Base-by-base conservation (phyloP, 2,113 vertebrate species). In the Ailuropoda melanoleuca region DNA sequence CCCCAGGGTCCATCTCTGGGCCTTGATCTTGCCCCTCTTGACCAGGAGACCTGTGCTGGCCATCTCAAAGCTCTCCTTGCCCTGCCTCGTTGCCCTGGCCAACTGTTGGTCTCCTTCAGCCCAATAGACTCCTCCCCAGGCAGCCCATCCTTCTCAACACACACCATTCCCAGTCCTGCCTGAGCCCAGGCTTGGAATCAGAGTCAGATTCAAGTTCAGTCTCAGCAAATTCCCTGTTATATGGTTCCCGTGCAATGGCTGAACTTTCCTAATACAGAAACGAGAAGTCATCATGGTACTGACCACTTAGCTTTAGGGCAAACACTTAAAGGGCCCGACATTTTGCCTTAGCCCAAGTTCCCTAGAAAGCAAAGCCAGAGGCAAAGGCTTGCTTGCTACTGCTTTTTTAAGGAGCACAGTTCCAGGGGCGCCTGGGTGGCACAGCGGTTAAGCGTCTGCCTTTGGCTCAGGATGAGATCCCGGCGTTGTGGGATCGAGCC, bases 261-360 rank as follows among this genome's bases (percentile, higher is more conserved):
- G 46, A 14, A 6, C 10, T 64, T 48, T 50, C 46, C 46, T 15
- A 29, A 10, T 5, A 4, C 21, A 74, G 64, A 81, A 34, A 26
- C 2, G 14, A 55, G 39, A 31, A 21, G 11, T 7, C 8, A 48
- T 48, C 3, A 0, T 0, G 2, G 50, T 19, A 26, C 14, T 11
- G 14, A 8, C 39, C 0, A 17, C n/a, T 13, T 34, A 6, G 66
- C n/a, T 60, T 43, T 48, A 80, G 43, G 37, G 17, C 6, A 13
- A 84, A 43, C 31, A 88, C 29, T 2, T 29, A 60, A 87, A 74
- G 74, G n/a, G 11, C 34, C 26, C 37, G 19, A 86, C 3, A 2
- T 50, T 93, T 74, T 31, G 31, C 58, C 24, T 83, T 37, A 39
- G 66, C 74, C 7, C 10, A 23, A 50, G 70, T 29, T 50, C 34